phyloP scores from a whole-genome alignment of 2,888 invertebrate species.

The Pandemis corylana region DNA sequence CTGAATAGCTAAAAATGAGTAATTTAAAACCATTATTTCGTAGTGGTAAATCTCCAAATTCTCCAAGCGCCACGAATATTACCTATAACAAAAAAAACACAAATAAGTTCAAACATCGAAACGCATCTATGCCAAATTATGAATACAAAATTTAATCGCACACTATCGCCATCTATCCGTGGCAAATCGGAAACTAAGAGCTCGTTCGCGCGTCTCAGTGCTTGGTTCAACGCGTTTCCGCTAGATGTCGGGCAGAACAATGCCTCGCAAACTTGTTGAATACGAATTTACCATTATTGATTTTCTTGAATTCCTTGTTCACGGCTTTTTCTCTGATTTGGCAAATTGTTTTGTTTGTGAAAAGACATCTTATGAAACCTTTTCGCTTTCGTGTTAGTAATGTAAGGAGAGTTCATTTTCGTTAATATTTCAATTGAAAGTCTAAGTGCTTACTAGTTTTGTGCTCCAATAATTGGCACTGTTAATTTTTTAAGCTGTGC shows the following conservation, averaged over 20 bases:
- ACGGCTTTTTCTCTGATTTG: neutral
- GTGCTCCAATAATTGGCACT: too few relatives aligned
- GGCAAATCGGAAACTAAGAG: slow-evolving; percentile 20
- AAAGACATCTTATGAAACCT: neutral
- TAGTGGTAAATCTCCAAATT: neutral
- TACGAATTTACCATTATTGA: slow-evolving; percentile 27
- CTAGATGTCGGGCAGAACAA: slow-evolving; percentile 36
- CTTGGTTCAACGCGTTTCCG: slow-evolving; percentile 23
- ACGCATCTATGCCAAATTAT: neutral
- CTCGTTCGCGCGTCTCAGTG: slow-evolving; percentile 2
- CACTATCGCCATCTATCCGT: slow-evolving; percentile 5
- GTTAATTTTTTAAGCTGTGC: too few relatives aligned
- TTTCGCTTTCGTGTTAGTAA: neutral
- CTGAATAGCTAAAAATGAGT: neutral
- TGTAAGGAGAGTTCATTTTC: neutral
- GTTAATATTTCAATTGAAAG: neutral
- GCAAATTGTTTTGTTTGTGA: neutral
- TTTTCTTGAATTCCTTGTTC: slow-evolving; percentile 17
- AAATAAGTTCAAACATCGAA: neutral
- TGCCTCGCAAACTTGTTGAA: slow-evolving; percentile 37
- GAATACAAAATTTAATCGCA: slow-evolving; percentile 13
- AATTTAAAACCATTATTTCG: neutral
- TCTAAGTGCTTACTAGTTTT: too few relatives aligned
- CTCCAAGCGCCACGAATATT: neutral
- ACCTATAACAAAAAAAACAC: slow-evolving; percentile 33